These are phyloP conservation scores for Caradrina kadenii DNA, from an alignment of 2,888 invertebrate genomes.

Conservation along the genomic window DNA sequence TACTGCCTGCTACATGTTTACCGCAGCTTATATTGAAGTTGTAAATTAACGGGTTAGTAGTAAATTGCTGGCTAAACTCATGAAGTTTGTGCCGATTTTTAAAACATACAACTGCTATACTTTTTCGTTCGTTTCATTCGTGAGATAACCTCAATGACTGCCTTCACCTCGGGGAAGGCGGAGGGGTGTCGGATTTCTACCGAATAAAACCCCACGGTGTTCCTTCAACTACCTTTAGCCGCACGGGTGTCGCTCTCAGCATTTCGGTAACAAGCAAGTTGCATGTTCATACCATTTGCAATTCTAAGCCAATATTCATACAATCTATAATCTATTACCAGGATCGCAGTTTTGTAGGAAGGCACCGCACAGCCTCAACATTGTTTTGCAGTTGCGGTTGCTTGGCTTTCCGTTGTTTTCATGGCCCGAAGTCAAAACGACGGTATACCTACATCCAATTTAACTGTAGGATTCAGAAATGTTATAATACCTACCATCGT, in stretches of 20 bases:
- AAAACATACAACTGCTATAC: too few relatives aligned
- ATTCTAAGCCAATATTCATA: neutral
- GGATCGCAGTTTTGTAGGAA: neutral
- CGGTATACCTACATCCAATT: constrained; percentile 37
- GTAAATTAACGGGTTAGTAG: neutral
- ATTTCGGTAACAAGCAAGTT: too few relatives aligned
- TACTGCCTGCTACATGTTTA: neutral
- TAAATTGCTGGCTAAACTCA: too few relatives aligned
- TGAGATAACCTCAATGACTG: too few relatives aligned
- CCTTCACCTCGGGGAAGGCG: too few relatives aligned
- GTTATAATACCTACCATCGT: constrained; percentile 61
- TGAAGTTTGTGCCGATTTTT: too few relatives aligned
- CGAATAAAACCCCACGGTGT: too few relatives aligned
- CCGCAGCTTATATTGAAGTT: neutral
- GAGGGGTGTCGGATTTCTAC: too few relatives aligned
- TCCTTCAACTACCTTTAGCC: too few relatives aligned
- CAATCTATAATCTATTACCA: neutral
- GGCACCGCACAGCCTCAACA: neutral
- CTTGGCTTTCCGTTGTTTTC: constrained; percentile 1
- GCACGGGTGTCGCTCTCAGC: too few relatives aligned
- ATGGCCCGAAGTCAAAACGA: constrained; percentile 15
- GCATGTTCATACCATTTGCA: too few relatives aligned
- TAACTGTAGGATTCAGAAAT: constrained; percentile 64
- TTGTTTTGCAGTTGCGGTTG: neutral
- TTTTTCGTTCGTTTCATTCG: too few relatives aligned